phyloP scores from a whole-genome alignment of 2,888 invertebrate species.

The Caenorhabditis zanzibari region DNA sequence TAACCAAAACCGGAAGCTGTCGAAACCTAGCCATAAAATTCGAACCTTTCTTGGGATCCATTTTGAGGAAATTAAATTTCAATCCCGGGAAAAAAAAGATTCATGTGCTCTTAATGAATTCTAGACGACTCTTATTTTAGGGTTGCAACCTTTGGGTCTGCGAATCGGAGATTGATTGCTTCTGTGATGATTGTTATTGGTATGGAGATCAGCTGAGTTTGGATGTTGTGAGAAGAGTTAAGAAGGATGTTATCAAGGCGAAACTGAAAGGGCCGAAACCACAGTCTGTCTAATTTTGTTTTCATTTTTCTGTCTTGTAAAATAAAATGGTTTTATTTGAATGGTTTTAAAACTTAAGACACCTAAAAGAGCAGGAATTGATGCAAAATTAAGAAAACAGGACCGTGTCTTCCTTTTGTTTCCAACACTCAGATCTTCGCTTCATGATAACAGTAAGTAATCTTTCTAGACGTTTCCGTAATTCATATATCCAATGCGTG shows the following conservation, averaged over 20 bases:
- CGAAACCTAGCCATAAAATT: too few relatives aligned
- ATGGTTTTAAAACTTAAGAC: too few relatives aligned
- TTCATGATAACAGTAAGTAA: too few relatives aligned
- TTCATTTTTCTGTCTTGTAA: neutral
- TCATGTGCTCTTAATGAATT: too few relatives aligned
- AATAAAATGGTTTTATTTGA: neutral
- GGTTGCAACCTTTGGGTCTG: conserved; percentile 39
- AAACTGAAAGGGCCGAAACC: neutral
- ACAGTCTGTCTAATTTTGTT: conserved; percentile 4
- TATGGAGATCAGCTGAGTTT: conserved; percentile 16
- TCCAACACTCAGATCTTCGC: too few relatives aligned
- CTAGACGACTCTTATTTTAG: conserved; percentile 1
- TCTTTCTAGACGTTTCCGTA: neutral
- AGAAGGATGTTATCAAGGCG: conserved; percentile 13
- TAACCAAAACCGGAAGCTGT: too few relatives aligned
- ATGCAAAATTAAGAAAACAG: too few relatives aligned
- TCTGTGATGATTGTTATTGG: conserved; percentile 47
- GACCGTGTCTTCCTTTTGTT: too few relatives aligned
- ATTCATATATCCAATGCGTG: neutral
- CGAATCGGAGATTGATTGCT: conserved; percentile 41
- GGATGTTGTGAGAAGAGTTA: conserved; percentile 9
- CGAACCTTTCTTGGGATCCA: neutral
- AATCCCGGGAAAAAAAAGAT: too few relatives aligned
- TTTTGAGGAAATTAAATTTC: too few relatives aligned
- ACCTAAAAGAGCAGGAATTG: too few relatives aligned